These are phyloP conservation scores for Drosophila albomicans DNA, from an alignment of 1,140 invertebrate genomes.

Conservation along the genomic window DNA sequence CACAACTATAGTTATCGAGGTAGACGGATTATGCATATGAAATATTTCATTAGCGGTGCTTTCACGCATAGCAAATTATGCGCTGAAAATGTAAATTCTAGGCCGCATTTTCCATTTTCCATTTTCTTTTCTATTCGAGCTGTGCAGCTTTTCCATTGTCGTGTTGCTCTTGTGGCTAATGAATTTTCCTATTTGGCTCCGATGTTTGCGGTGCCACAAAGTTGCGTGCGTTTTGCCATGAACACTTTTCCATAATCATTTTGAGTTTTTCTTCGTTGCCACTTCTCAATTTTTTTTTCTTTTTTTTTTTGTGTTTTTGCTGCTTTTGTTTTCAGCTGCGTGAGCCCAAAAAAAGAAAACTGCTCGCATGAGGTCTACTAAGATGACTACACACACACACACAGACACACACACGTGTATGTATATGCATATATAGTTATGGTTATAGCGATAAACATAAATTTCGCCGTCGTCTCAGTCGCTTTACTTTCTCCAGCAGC, in stretches of 20 bases:
- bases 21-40: conserved; percentile 5
- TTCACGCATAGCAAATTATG: conserved; percentile 37
- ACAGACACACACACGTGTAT: conserved; percentile 2
- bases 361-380: conserved; percentile 36
- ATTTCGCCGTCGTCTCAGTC: conserved; percentile 66
- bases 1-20: neutral
- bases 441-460: conserved; percentile 72
- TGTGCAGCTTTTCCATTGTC: conserved; percentile 31
- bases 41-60: neutral
- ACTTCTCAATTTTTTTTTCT: conserved; percentile 17
- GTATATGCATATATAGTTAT: conserved; percentile 39
- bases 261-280: conserved; percentile 18
- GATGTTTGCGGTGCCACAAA: conserved; percentile 26
- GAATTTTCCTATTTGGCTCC: conserved; percentile 47
- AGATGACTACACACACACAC: conserved; percentile 11
- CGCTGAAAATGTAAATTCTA: conserved; percentile 60
- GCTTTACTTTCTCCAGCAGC: conserved; percentile 65
- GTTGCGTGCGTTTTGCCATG: conserved; percentile 60
- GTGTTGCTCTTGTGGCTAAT: conserved; percentile 51
- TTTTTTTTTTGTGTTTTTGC: neutral
- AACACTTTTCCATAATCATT: conserved; percentile 60
- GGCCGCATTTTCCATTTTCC: conserved; percentile 46
- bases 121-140: conserved; percentile 40
- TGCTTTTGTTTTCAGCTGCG: conserved; percentile 48
- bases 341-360: conserved; percentile 69